phyloP scores from a whole-genome alignment of 2,113 vertebrate species.

The Myotis brandtii region DNA sequence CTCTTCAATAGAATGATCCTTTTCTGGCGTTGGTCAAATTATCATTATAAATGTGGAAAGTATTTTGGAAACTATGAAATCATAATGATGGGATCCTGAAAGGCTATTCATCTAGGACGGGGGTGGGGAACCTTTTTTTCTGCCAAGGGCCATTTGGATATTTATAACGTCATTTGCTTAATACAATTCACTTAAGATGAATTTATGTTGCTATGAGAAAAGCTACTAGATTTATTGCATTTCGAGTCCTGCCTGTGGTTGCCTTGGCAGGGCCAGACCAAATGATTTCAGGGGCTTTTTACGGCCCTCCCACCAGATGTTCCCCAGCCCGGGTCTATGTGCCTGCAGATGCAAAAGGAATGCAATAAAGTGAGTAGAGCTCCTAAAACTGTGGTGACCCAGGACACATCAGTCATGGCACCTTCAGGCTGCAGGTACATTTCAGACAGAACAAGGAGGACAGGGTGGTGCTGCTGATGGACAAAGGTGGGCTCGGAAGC shows the following conservation, averaged over 20 bases:
- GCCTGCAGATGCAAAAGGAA: background rate
- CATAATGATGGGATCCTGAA: slow-evolving; percentile 18
- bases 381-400: background rate
- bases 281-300: too few species aligned
- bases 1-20: slow-evolving; percentile 7
- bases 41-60: slow-evolving; percentile 3
- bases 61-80: slow-evolving; percentile 62
- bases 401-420: background rate
- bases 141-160: too few species aligned
- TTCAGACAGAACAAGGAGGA: background rate
- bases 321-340: background rate
- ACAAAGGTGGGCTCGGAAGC: background rate
- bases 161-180: too few species aligned
- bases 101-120: background rate
- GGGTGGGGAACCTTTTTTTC: too few species aligned
- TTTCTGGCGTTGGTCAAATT: slow-evolving; percentile 17
- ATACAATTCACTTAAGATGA: too few species aligned
- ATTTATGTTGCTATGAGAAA: too few species aligned
- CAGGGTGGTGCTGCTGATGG: background rate
- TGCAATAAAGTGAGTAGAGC: background rate
- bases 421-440: background rate
- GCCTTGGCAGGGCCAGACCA: too few species aligned
- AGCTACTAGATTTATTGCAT: too few species aligned
- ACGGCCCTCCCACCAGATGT: too few species aligned
- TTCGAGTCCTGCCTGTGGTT: too few species aligned